Base-by-base conservation (phyloP, 2,797 vertebrate genomes). In the Molothrus ater region DNA sequence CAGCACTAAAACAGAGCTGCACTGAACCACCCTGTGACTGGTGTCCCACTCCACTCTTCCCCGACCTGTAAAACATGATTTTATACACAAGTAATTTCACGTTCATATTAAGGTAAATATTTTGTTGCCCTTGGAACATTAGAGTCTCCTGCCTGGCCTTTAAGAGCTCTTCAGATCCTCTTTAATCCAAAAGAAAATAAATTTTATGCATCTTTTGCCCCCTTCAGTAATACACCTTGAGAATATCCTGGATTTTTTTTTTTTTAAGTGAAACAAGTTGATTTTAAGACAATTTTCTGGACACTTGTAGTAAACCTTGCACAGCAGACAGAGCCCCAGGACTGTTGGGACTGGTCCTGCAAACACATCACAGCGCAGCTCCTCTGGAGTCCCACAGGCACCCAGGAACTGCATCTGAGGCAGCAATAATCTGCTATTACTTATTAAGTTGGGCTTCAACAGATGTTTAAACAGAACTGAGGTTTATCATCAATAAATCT, bases 401-500 rank as follows among this genome's bases (percentile, higher is more conserved):
- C 34, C 38, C 57, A 36, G 20, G 24, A 80, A 47, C 19, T 74
- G 61, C 72, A 75, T 31, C 69, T 47, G 73, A 71, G 42, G 72
- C 88, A 91, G 73, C 31, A 82, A 68, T 32, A 69, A 88, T 54
- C 85, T 43, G 69, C 65, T 54, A 43, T 47, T 53, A 86, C 29
- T 90, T 80, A 80, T 43, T 54, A 80, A 80, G 3, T 4, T 43
- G 80, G 82, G 73, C 47, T 88, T 84, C 73, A 86, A 51, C 59
- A 92, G 73, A 88, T 75, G 70, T 72, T 92, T 63, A 90, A 81
- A 78, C 61, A 86, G 51, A 45, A 54, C 61, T 91, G 66, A 81
- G 65, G 63, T 75, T 90, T 86, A 85, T 70, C 28, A 75, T 86
- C 65, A 88, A 91, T 84, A 83, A 51, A 91, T 86, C 53, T 65